Base-by-base conservation (phyloP, 1,140 invertebrate genomes). In the Drosophila sucinea region DNA sequence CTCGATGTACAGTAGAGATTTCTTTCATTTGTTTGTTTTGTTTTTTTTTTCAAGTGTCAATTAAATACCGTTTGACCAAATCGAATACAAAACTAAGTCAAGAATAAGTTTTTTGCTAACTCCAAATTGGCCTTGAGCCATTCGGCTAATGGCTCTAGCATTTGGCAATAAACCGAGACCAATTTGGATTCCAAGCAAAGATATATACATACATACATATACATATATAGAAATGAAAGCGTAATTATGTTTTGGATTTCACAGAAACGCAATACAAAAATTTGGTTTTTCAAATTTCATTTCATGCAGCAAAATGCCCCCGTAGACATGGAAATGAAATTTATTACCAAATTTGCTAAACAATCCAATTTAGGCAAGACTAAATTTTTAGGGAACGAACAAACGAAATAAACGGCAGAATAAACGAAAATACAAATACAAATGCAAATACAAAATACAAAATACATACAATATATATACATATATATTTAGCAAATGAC, bases 241-340 rank as follows among this genome's bases (percentile, higher is more conserved):
- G 67, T 67, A 81, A 82, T 74, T 77, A 85, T 85, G 81, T 85
- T 85, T 85, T 85, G 81, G 81, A 85, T 85, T 85, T 80, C 65
- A 61, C 25, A 25, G n/a, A 25, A 58, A 10, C 7, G 10, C 27
- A 57, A 30, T 8, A 10, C 17, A 6, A 7, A 51, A 58, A 58
- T 58, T 58, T 58, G 56, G 56, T 35, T 58, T 35, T 58, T 25
- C 32, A 35, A 58, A 58, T 58, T 58, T 58, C 56, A 32, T 58
- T 58, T 58, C 56, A 25, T 58, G 56, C 56, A 32, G 56, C 30
- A 58, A 58, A 58, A 35, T 58, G 56, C 56, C 56, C 56, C 56
- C 17, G 32, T 58, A 58, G 56, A 58, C 56, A 58, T 35, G 56
- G 17, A 35, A 58, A 58, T 58, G 56, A 35, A 58, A 58, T 58